Evolutionary conservation across 2,888 invertebrate species (phyloP).

Genomic region (Drosophila mettleri): DNA sequence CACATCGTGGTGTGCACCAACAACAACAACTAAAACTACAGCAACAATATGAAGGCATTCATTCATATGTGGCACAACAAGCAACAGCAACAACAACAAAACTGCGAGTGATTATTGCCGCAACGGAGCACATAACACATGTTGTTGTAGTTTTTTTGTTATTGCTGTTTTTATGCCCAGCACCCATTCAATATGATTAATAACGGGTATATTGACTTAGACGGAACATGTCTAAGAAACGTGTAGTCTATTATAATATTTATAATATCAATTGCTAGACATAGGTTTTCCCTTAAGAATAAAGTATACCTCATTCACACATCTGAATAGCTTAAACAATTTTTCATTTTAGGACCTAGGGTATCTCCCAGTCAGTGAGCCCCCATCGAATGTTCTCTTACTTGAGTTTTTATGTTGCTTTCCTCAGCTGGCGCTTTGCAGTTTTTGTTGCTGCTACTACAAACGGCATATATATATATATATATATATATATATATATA

Average conservation of each 20-base stretch:
- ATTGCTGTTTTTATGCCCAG: conserved; percentile 8
- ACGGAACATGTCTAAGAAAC: background rate
- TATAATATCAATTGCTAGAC: background rate
- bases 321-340: no score
- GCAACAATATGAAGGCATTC: conserved; percentile 64
- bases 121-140: conserved; percentile 78
- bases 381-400: background rate
- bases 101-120: conserved; percentile 75
- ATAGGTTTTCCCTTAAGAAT: background rate
- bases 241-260: background rate
- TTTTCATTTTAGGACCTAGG: background rate
- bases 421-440: conserved; percentile 63
- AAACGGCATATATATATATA: conserved; percentile 62
- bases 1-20: conserved; percentile 74
- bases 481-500: conserved; percentile 33
- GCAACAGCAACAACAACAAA: conserved; percentile 42
- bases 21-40: conserved; percentile 35
- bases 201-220: background rate
- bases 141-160: conserved; percentile 52
- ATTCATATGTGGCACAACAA: conserved; percentile 76
- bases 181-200: background rate
- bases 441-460: conserved; percentile 20
- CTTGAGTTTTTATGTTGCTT: conserved; percentile 41
- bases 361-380: background rate
- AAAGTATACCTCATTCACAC: background rate